phyloP scores from a whole-genome alignment of 2,113 vertebrate genomes.

The Pomatostomus ruficeps region DNA sequence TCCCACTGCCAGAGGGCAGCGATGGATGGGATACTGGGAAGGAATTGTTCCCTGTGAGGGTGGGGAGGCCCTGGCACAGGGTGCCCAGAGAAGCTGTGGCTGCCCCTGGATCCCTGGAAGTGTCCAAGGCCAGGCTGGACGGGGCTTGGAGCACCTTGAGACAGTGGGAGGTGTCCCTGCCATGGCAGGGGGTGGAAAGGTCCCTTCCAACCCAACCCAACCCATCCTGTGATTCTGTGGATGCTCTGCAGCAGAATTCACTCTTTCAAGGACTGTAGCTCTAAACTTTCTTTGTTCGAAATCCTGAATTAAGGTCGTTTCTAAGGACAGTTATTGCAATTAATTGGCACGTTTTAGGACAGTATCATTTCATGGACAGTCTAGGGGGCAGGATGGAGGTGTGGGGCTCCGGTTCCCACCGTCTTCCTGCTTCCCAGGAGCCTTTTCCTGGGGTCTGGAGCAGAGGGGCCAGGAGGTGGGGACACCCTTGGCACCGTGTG shows the following conservation, averaged over 20 bases:
- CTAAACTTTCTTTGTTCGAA: neutral
- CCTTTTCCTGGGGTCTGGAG: neutral
- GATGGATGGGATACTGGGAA: fast-evolving
- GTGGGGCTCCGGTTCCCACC: neutral
- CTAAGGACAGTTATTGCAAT: neutral
- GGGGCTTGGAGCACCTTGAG: fast-evolving
- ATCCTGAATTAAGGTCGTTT: neutral
- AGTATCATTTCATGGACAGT: neutral
- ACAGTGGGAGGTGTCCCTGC: fast-evolving
- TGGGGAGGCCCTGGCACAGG: neutral
- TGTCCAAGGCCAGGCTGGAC: fast-evolving
- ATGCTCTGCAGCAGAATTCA: neutral
- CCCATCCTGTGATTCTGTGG: neutral
- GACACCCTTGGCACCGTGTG: fast-evolving
- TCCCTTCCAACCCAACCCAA: neutral
- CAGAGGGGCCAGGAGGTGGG: neutral
- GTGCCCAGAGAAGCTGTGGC: neutral
- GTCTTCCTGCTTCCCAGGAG: neutral
- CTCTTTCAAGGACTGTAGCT: neutral
- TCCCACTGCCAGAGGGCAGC: neutral
- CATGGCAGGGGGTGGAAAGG: neutral
- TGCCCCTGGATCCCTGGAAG: neutral
- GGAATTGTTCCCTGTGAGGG: fast-evolving
- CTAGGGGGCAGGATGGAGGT: neutral
- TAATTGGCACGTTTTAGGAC: neutral